Base-by-base conservation (phyloP, 1,140 invertebrate genomes). In the Heliothis virescens region DNA sequence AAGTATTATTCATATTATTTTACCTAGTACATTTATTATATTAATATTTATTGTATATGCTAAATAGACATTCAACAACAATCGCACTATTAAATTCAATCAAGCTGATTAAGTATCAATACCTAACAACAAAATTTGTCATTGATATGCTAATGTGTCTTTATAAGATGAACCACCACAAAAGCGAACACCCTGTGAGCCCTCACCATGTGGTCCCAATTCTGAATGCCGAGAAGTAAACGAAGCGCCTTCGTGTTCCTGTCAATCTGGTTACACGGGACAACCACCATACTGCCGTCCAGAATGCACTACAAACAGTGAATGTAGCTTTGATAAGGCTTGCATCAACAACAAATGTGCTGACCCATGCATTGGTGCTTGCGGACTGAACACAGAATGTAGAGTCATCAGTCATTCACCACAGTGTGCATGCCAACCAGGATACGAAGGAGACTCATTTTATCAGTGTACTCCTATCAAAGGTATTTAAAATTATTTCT, bases 331-430 rank as follows among this genome's bases (percentile, higher is more conserved):
- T 74, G 95, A 97, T 82, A 96, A 95, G 87, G 96, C 97, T 53
- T 98, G 97, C 90, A 94, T 97, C 7, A 95, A 95, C 79, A 96
- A 96, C 79, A 97, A 97, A 87, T 98, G 97, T 89, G 95, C 95
- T 74, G 96, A 98, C 90, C 97, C 97, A 1, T 98, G 97, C 86
- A 95, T 96, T 1, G 97, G 97, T 65, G 96, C 97, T 9, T 98
- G 98, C 88, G 97, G 97, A 12, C 87, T 89, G 65, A 96, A 96
- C 87, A 96, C 97, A 1, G 90, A 96, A 47, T 98, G 98, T 90
- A 94, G 96, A 76, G 96, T 98, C 50, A 92, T 97, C 0, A 97
- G 96, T 87, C 97, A 98, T 90, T 95, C 96, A 29, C 96, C 97
- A 26, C 96, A 96, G 82, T 98, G 97, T 89, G 94, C 95, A 50